These are phyloP conservation scores for Telenomus remus DNA, from an alignment of 1,140 invertebrate genomes.

Conservation along the genomic window DNA sequence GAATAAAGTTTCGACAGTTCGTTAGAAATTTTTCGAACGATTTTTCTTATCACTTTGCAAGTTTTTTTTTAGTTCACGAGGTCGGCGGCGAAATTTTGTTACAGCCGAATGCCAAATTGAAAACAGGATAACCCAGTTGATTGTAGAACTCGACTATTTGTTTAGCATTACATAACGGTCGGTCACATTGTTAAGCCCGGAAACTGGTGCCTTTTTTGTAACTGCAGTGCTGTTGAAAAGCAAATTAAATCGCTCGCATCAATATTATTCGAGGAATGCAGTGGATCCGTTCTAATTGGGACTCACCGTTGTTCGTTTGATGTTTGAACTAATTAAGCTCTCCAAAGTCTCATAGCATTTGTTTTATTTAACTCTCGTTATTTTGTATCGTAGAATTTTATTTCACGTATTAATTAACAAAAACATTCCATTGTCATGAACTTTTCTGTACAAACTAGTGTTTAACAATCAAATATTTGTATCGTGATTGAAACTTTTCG, in stretches of 20 bases:
- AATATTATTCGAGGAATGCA: slow-evolving; percentile 15
- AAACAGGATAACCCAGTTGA: slow-evolving; percentile 23
- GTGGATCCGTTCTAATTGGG: not conserved
- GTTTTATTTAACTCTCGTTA: not conserved
- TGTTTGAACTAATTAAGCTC: not conserved
- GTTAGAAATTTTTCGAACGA: slow-evolving; percentile 9
- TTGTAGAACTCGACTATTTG: slow-evolving; percentile 14
- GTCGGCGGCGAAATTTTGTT: no score
- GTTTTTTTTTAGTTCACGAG: no score
- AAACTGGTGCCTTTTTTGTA: slow-evolving; percentile 30
- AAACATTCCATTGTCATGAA: no score
- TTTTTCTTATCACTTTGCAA: not conserved
- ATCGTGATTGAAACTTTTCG: no score
- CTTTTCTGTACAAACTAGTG: no score
- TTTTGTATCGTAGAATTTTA: no score
- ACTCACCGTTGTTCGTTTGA: not conserved
- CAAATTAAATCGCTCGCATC: slow-evolving; percentile 10
- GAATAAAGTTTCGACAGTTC: not conserved
- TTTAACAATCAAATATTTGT: no score
- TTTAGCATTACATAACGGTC: slow-evolving; percentile 37
- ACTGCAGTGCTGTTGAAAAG: slow-evolving; percentile 20
- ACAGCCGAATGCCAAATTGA: slow-evolving; percentile 1
- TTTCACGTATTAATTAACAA: no score
- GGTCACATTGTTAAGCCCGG: slow-evolving; percentile 20
- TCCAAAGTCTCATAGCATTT: no score